These are phyloP conservation scores for Petrocephalus schoutedeni DNA, from an alignment of 2,797 vertebrate species.

Conservation along the genomic window DNA sequence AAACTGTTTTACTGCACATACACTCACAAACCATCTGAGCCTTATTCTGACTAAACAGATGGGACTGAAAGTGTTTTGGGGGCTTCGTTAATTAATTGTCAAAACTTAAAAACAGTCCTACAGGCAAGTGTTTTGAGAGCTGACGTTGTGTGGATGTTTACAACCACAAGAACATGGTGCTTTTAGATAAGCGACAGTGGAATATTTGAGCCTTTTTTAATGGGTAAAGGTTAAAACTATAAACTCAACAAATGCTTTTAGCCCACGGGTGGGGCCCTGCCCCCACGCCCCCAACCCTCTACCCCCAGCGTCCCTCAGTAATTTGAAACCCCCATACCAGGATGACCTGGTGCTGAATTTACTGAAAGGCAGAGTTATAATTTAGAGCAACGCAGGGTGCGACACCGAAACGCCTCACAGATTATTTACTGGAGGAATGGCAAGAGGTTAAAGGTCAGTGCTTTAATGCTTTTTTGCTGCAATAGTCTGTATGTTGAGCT, in stretches of 20 bases:
- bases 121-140: conserved; percentile 43
- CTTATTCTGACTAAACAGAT: conserved; percentile 31
- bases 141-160: background rate
- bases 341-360: background rate
- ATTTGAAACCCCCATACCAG: background rate
- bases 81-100: conserved; percentile 56
- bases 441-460: background rate
- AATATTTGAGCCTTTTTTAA: background rate
- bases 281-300: background rate
- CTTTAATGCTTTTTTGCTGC: background rate
- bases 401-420: background rate
- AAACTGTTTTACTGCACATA: conserved; percentile 26
- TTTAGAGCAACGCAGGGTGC: background rate
- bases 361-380: background rate
- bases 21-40: conserved; percentile 29
- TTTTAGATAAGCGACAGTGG: background rate
- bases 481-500: background rate
- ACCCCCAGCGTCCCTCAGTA: background rate
- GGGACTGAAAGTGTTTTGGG: conserved; percentile 54
- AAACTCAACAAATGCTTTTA: background rate
- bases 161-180: background rate
- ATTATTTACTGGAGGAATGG: background rate
- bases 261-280: background rate
- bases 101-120: conserved; percentile 55
- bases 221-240: background rate